Base-by-base conservation (phyloP, 2,888 invertebrate genomes). In the Scrobipalpa costella region DNA sequence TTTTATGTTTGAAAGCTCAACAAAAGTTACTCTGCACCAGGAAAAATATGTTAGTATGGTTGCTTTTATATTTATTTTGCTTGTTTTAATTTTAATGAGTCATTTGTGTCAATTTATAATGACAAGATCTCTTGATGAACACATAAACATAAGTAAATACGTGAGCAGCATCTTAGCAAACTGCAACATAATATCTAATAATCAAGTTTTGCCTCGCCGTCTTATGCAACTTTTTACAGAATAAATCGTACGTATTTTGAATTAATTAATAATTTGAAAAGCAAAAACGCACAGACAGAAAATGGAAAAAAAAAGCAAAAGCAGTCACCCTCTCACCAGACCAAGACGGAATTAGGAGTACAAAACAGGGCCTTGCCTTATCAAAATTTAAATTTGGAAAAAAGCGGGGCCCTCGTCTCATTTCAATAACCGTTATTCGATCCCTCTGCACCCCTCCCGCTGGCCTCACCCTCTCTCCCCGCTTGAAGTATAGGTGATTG, bases 371-470 rank as follows among this genome's bases (percentile, higher is more conserved):
- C 80, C 83, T 87, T 81, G 90, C 90, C 90, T 90, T 91, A 91
- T 90, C 90, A 91, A 90, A 90, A 91, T 90, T 91, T 91, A 91
- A 90, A 91, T 91, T 90, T 85, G 84, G 85, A 85, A 90, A 90
- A 90, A 89, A 89, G 87, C 88, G 84, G 83, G 85, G 84, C 83
- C 84, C 82, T 79, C 80, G 82, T 83, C 89, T 90, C 90, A 90
- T 91, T 91, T 91, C 91, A 91, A 91, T 91, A 91, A 91, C 91
- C 91, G 91, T 91, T 91, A 91, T 84, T 84, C 83, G 81, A 74
- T 76, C 79, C 81, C 80, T 71, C 70, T 76, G 69, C 70, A 69
- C 73, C 72, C 66, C 73, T 64, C 63, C 63, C 71, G n/a, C n/a
- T n/a, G n/a, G 66, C 73, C 71, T 62, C 2, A 17, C 47, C 17